phyloP scores from a whole-genome alignment of 2,113 vertebrate species.

The Saimiri boliviensis region DNA sequence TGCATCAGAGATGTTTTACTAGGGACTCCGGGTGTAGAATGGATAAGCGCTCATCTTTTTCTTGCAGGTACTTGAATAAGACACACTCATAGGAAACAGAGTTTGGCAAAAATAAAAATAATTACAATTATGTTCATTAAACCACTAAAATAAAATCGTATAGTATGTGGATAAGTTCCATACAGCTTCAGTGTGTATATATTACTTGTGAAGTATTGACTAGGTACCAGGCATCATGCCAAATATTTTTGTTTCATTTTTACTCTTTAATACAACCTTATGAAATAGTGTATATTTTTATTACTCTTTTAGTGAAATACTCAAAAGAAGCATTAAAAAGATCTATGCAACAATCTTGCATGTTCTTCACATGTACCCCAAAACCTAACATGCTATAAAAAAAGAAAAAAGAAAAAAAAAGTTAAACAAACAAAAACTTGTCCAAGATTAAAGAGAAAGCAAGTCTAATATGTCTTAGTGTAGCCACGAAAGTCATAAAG shows the following conservation, averaged over 20 bases:
- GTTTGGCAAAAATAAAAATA: background rate
- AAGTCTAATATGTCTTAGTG: background rate
- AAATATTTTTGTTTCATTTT: background rate
- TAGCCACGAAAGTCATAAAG: background rate
- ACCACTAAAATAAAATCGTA: background rate
- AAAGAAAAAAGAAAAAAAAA: no score
- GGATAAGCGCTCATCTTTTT: background rate
- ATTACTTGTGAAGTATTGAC: background rate
- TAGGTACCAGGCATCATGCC: background rate
- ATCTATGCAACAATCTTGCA: no score
- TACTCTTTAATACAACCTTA: background rate
- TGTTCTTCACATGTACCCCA: no score
- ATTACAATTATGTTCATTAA: background rate
- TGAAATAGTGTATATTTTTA: background rate
- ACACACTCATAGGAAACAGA: background rate
- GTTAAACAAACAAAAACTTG: background rate
- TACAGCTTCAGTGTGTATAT: background rate
- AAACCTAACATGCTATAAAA: no score
- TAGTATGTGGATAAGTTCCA: background rate
- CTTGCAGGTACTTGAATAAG: background rate
- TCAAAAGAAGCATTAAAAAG: background rate
- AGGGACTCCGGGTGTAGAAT: background rate
- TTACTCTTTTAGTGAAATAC: background rate
- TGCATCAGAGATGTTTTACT: background rate
- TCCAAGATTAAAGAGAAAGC: background rate